Evolutionary conservation across 2,797 vertebrate species (phyloP).

Genomic region (Alca torda): DNA sequence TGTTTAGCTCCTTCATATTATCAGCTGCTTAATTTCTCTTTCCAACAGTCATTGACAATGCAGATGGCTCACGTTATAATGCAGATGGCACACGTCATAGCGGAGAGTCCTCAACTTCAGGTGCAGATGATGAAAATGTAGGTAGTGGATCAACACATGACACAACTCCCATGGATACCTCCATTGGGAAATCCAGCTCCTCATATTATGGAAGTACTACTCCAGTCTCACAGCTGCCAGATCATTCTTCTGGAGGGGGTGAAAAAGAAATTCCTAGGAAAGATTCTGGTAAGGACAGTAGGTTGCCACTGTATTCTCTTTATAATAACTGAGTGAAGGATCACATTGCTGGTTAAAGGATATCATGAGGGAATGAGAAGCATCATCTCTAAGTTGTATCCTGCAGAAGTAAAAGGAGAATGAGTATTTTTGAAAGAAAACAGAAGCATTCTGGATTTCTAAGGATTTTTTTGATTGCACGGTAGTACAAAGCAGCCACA

Average conservation of each 20-base stretch:
- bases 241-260: neutral
- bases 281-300: conserved; percentile 57
- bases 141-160: conserved; percentile 71
- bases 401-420: neutral
- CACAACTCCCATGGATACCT: conserved; percentile 50
- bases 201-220: neutral
- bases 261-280: neutral
- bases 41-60: conserved; percentile 73
- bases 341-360: neutral
- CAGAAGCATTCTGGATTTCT: neutral
- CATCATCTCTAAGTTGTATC: neutral
- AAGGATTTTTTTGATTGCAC: neutral
- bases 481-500: neutral
- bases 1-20: neutral
- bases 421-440: neutral
- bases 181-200: conserved; percentile 41
- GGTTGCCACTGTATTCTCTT: neutral
- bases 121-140: conserved; percentile 51
- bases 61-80: conserved; percentile 68
- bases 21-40: neutral
- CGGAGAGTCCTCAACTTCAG: conserved; percentile 40
- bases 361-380: neutral
- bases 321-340: neutral
- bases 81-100: conserved; percentile 42
- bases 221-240: neutral